Evolutionary conservation across 2,888 invertebrate genomes (phyloP).

Genomic region (Macaria liturata): DNA sequence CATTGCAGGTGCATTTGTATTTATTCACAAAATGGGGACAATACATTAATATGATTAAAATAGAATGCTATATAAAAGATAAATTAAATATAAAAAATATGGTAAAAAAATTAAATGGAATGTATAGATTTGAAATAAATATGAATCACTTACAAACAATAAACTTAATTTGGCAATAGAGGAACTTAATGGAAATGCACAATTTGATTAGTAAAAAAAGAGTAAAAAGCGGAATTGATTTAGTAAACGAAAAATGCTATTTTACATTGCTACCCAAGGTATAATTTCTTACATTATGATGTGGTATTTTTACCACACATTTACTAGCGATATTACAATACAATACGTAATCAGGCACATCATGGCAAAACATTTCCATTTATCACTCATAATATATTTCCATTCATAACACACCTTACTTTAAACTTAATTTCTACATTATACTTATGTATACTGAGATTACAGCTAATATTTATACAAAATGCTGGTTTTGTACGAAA

Average conservation of each 20-base stretch:
- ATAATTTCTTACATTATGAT: slow-evolving; percentile 11
- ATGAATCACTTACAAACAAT: slow-evolving; percentile 17
- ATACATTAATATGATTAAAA: slow-evolving; percentile 3
- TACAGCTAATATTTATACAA: slow-evolving; percentile 26
- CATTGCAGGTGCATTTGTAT: slow-evolving; percentile 42
- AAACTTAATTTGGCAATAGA: slow-evolving; percentile 49
- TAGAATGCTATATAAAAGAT: slow-evolving; percentile 5
- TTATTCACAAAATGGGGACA: slow-evolving; percentile 1
- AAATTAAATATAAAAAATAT: slow-evolving; percentile 21
- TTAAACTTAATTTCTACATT: slow-evolving; percentile 10
- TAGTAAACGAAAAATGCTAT: slow-evolving; percentile 37
- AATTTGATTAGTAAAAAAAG: slow-evolving; percentile 35
- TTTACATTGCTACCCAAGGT: slow-evolving; percentile 37
- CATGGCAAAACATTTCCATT: slow-evolving; percentile 54
- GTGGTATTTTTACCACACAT: background rate
- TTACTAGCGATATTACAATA: slow-evolving; percentile 7
- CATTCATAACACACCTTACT: slow-evolving; percentile 20
- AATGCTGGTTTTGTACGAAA: slow-evolving; percentile 26
- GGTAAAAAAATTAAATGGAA: slow-evolving; percentile 51
- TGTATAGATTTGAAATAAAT: slow-evolving; percentile 46
- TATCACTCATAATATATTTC: slow-evolving; percentile 35
- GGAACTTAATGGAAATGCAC: slow-evolving; percentile 52
- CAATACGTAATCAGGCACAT: slow-evolving; percentile 61
- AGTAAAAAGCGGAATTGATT: slow-evolving; percentile 30
- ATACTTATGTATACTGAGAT: slow-evolving; percentile 28